Evolutionary conservation across 2,888 invertebrate species (phyloP), one percentile per base, ranked within the genome.

Genomic region (Pediacus dermestoides): DNA sequence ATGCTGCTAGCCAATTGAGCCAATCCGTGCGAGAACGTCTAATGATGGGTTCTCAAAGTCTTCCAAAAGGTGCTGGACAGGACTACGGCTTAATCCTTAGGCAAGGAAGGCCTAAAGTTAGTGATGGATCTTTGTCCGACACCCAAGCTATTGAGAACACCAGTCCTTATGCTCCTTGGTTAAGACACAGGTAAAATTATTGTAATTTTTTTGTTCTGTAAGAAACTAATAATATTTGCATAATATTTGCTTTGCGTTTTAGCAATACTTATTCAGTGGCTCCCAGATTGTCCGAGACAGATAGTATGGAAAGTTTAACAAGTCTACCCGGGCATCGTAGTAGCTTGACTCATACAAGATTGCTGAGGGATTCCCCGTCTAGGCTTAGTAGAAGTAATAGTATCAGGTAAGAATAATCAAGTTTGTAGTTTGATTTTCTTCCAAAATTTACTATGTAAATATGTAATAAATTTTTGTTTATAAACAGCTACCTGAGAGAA

Each of bases 321-420:
- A 70, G 69, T 57, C 57, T 70, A 42, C 70, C 70, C 13, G 67
- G 70, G 10, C 70, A 70, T 50, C 57, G 89, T 50, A 79, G 81
- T 31, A 83, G 84, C 61, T 77, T 88, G 58, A 86, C 87, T 46
- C 87, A 85, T 65, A 74, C 76, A 2, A 74, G 82, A 60, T 74
- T 84, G 30, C 61, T 78, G 66, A 75, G 81, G 70, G 80, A 81
- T 70, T 80, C 81, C 39, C 81, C 81, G 55, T 81, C 85, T 52
- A 76, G 89, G 63, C 74, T 90, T 55, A 89, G 88, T 71, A 76
- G 91, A 66, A 91, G 91, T 74, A 92, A 91, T 74, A 91, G 90
- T 66, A 91, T 91, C 71, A 89, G 91, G 90, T 90, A 72, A 39
- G 16, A 16, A 4, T 10, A n/a, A n/a, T 15, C 4, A 14, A 14